Evolutionary conservation across 37 sponge, comb jelly and placozoan genomes (phyloP).

Genomic region (Aplysina aerophoba): DNA sequence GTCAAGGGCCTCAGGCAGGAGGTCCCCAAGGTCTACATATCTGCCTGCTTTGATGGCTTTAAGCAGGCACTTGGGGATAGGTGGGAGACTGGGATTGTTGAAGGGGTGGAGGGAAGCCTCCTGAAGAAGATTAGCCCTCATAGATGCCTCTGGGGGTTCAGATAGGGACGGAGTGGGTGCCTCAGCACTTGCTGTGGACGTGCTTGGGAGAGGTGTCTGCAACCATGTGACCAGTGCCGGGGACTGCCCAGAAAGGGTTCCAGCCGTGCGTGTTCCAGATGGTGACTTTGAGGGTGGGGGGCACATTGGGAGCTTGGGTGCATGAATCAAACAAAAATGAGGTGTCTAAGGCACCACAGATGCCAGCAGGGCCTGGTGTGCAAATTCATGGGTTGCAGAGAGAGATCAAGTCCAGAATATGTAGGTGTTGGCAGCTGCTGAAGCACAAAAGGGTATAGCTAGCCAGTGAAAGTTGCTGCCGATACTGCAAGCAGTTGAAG

Average conservation of each 20-base stretch:
- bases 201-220: not conserved
- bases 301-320: no score
- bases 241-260: slow-evolving; percentile 22
- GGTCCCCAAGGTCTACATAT: slow-evolving; percentile 32
- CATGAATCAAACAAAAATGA: no score
- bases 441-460: no score
- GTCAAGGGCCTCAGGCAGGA: slow-evolving; percentile 32
- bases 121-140: not conserved
- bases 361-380: no score
- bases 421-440: no score
- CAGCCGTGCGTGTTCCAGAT: not conserved
- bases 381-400: no score
- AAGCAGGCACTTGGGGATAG: slow-evolving; percentile 14
- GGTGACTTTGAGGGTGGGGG: no score
- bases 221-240: not conserved
- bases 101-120: slow-evolving; percentile 17
- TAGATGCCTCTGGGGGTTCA: not conserved
- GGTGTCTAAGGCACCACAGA: no score
- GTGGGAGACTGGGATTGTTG: slow-evolving; percentile 28
- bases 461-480: no score
- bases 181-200: no score
- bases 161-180: not conserved
- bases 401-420: no score
- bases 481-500: no score
- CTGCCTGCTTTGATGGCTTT: slow-evolving; percentile 22